These are phyloP conservation scores for Andrena minutula DNA, from an alignment of 2,888 invertebrate genomes.

Conservation along the genomic window DNA sequence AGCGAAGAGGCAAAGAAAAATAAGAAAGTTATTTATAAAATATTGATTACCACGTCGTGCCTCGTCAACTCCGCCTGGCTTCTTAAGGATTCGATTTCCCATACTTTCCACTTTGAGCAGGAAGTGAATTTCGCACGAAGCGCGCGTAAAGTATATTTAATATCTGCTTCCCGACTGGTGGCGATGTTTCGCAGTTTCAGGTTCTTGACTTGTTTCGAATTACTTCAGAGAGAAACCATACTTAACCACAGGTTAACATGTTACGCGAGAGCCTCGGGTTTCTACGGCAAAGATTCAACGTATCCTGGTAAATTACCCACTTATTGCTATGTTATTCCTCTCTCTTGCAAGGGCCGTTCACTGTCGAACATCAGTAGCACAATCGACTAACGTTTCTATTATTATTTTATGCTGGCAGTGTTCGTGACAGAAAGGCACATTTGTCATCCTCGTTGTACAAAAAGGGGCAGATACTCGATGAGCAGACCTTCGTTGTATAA, in stretches of 20 bases:
- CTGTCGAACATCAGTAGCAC: no score
- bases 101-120: not conserved
- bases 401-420: no score
- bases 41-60: not conserved
- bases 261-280: not conserved
- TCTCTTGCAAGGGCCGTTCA: no score
- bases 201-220: not conserved
- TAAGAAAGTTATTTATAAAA: not conserved
- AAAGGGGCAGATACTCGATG: no score
- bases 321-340: no score
- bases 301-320: not conserved
- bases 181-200: not conserved
- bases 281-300: not conserved
- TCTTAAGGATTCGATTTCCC: not conserved
- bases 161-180: slow-evolving; percentile 2
- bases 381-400: no score
- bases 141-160: not conserved
- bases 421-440: no score
- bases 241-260: not conserved
- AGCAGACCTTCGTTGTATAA: no score
- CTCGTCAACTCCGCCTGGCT: not conserved
- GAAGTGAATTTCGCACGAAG: not conserved
- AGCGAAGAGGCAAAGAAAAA: not conserved
- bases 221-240: slow-evolving; percentile 1
- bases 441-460: no score